A percentile compares a stretch with the other conserved stretches of the same genome.
Evolutionary conservation across 1,140 invertebrate genomes (phyloP).

Genomic region (Cydia fagiglandana): DNA sequence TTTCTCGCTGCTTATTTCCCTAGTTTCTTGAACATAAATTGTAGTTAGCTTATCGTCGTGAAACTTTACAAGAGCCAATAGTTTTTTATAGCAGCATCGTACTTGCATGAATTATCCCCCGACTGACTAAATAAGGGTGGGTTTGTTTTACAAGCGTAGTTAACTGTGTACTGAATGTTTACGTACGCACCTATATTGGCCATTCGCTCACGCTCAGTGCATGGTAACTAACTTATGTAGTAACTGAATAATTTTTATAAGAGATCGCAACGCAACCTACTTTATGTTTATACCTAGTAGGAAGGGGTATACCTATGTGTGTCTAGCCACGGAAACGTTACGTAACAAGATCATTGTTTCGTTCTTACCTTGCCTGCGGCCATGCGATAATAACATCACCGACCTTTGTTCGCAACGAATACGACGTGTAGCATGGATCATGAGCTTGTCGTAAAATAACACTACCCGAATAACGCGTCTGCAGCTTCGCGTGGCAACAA

Average conservation of each 20-base stretch:
- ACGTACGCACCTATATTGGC: no score
- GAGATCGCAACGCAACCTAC: background rate
- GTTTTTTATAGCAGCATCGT: background rate
- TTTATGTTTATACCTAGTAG: background rate
- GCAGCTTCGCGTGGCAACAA: background rate
- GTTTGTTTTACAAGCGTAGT: background rate
- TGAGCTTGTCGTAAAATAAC: constrained; percentile 27
- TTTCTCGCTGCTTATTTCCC: constrained; percentile 16
- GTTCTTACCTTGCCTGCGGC: constrained; percentile 33
- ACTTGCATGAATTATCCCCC: background rate
- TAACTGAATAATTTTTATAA: background rate
- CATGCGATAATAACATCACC: constrained; percentile 34
- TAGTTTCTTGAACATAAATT: background rate
- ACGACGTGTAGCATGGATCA: constrained; percentile 30
- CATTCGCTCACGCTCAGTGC: no score
- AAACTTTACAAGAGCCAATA: background rate
- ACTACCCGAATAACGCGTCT: background rate
- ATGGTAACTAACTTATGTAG: background rate
- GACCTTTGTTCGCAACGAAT: constrained; percentile 34
- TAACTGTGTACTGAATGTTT: no score
- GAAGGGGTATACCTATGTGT: background rate
- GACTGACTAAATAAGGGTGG: background rate
- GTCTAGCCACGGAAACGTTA: constrained; percentile 33
- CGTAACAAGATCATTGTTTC: constrained; percentile 40
- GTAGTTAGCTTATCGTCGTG: background rate